Base-by-base conservation (phyloP, 35 echinoderm and acorn worm species). In the Apostichopus japonicus region DNA sequence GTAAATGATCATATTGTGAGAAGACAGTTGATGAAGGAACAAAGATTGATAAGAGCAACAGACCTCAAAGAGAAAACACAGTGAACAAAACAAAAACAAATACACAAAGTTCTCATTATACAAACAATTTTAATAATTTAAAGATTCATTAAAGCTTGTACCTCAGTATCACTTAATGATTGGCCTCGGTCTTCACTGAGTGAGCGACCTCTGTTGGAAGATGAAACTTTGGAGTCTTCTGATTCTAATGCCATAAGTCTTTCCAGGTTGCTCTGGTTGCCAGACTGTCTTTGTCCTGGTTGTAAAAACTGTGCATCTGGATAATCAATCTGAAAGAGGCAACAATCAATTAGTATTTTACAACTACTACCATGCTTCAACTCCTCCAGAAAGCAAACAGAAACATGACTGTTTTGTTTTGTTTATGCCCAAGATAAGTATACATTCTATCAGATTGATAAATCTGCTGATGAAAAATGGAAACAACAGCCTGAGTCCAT, bases 211-310 rank as follows among this genome's bases (percentile, higher is more conserved):
- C 95, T 92, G 24, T 72, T 23, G n/a, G 81, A 88, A 13, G 89
- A 86, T 14, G 83, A 86, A 53, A 96, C 93, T 92, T 99, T 96
- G 16, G 94, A 59, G 77, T 99, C 97, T 13, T 96, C 97, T 23
- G 96, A 95, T 91, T 99, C 97, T 27, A 99, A 87, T 4, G 97
- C 97, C 91, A 99, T 96, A 6, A 99, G 90, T 77, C 90, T 78
- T 82, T 99, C 97, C 33, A 99, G 83, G 70, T 99, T 99, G 73
- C 71, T 99, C 17, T 91, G 93, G 65, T 93, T 96, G 72, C 95
- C 96, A 65, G 97, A 99, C 79, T 96, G 97, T 71, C 97, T 87
- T 67, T 96, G 95, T 71, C 97, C 97, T 5, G 97, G 97, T 63
- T 93, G 72, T 91, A 99, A 79, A 53, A 96, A 93, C 72, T 96